phyloP scores from a whole-genome alignment of 2,888 invertebrate species.

The Drosophila longiperda region DNA sequence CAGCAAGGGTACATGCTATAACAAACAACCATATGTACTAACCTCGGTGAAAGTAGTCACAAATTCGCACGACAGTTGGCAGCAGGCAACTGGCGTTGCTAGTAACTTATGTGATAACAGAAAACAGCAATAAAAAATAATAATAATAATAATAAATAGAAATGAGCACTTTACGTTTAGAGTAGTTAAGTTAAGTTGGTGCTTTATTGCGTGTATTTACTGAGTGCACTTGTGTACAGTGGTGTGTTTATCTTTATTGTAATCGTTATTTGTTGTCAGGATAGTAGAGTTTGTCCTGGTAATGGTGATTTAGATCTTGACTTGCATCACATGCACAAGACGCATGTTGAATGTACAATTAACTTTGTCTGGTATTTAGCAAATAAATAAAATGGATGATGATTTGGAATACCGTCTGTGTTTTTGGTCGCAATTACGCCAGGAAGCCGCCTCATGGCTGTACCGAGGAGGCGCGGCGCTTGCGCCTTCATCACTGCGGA shows the following conservation, averaged over 20 bases:
- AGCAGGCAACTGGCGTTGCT: slow-evolving; percentile 2
- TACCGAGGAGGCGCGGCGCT: slow-evolving; percentile 81
- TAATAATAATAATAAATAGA: background rate
- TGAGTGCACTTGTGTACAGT: slow-evolving; percentile 56
- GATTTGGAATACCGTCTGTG: slow-evolving; percentile 7
- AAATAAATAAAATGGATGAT: slow-evolving; percentile 48
- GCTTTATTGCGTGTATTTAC: slow-evolving; percentile 55
- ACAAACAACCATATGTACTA: slow-evolving; percentile 46
- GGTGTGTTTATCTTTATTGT: slow-evolving; percentile 28
- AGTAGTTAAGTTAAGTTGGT: slow-evolving; percentile 59
- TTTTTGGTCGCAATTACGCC: slow-evolving; percentile 53
- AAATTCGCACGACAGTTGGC: slow-evolving; percentile 28
- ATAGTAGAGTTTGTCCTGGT: slow-evolving; percentile 16
- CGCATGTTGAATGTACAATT: slow-evolving; percentile 24
- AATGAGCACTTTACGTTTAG: slow-evolving; percentile 18
- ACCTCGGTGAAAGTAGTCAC: slow-evolving; percentile 74
- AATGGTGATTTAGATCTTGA: slow-evolving; percentile 19
- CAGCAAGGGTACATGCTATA: slow-evolving; percentile 32
- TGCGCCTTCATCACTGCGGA: slow-evolving; percentile 84
- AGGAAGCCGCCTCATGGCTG: slow-evolving; percentile 59
- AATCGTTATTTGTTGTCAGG: slow-evolving; percentile 19
- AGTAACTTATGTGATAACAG: slow-evolving; percentile 45
- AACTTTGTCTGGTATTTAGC: slow-evolving; percentile 30
- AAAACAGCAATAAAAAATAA: background rate
- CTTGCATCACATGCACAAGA: slow-evolving; percentile 14